Conservation (phyloP, 2,797 vertebrate genomes). For the Sebastes matsubarae region DNA sequence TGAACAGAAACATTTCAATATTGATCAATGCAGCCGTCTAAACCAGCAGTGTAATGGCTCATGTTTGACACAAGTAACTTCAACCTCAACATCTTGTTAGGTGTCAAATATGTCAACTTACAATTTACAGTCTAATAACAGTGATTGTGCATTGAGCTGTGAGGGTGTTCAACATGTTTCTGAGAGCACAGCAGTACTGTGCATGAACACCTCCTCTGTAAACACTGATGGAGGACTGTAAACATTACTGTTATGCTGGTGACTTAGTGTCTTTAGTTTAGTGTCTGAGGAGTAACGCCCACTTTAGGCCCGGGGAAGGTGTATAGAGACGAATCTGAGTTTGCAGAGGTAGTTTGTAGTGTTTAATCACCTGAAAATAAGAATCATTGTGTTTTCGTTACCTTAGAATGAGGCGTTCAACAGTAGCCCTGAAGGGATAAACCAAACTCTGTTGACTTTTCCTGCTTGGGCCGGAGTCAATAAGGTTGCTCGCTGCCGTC, state of each 20-base stretch:
- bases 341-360: too few species aligned
- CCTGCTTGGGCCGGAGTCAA: rapidly evolving
- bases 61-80: background rate
- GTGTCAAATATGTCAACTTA: background rate
- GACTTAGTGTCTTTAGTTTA: background rate
- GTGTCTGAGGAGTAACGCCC: background rate
- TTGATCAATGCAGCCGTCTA: background rate
- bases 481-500: rapidly evolving
- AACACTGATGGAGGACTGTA: background rate
- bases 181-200: background rate
- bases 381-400: too few species aligned
- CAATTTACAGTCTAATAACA: background rate
- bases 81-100: background rate
- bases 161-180: background rate
- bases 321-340: background rate
- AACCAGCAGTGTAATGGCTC: too few species aligned
- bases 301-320: background rate
- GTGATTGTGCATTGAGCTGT: background rate
- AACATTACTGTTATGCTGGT: background rate
- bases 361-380: too few species aligned
- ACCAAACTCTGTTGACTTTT: too few species aligned
- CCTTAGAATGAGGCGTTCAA: too few species aligned
- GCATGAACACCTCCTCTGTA: background rate
- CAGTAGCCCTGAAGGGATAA: too few species aligned
- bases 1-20: background rate